These are phyloP conservation scores for Probaryconus sp. DNA, from an alignment of 1,140 invertebrate species.

Conservation along the genomic window DNA sequence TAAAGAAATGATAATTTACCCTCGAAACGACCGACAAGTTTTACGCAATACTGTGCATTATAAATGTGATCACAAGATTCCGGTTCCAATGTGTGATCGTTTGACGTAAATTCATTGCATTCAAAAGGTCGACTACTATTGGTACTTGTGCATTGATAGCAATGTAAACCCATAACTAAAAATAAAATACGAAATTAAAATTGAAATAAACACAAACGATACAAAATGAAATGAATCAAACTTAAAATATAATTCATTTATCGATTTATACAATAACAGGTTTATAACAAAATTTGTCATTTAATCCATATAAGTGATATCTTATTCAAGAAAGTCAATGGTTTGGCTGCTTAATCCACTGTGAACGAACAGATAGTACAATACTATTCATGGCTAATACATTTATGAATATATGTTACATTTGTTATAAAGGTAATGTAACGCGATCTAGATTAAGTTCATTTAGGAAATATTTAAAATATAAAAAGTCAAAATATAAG, in stretches of 20 bases:
- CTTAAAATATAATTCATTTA: too few species aligned
- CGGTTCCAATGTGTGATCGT: conserved; percentile 83
- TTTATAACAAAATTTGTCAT: too few species aligned
- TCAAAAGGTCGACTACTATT: conserved; percentile 87
- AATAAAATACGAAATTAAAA: conserved; percentile 64
- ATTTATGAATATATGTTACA: too few species aligned
- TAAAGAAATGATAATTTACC: conserved; percentile 81
- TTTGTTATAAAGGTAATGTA: neutral
- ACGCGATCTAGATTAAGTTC: too few species aligned
- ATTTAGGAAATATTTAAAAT: too few species aligned
- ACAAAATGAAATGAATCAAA: too few species aligned
- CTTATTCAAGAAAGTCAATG: too few species aligned
- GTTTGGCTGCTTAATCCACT: conserved; percentile 11
- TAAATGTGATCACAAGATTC: conserved; percentile 88
- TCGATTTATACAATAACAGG: too few species aligned
- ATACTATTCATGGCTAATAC: conserved; percentile 1
- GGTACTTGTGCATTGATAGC: conserved; percentile 93
- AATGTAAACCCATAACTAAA: conserved; percentile 84
- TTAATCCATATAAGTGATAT: neutral
- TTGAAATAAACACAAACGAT: conserved; percentile 33
- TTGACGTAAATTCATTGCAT: conserved; percentile 91
- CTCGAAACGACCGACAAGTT: conserved; percentile 95
- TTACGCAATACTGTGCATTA: conserved; percentile 93
- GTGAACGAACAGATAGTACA: conserved; percentile 57
- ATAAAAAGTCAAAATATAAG: too few species aligned